Base-by-base conservation (phyloP, 1,140 invertebrate species). In the Drosophila pandora region DNA sequence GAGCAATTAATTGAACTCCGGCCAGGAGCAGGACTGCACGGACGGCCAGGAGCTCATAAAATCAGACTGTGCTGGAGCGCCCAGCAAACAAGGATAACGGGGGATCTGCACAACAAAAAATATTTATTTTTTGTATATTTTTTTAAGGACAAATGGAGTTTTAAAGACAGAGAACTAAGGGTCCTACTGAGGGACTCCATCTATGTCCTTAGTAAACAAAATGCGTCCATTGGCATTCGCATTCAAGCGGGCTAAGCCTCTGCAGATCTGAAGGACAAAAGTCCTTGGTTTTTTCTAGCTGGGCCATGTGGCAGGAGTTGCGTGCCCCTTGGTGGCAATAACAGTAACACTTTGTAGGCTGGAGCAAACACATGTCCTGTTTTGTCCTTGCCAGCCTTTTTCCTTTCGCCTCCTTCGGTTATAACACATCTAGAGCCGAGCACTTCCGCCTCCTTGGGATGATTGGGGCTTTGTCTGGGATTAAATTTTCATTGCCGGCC, bases 1-100 rank as follows among this genome's bases (percentile, higher is more conserved):
- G 58, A 65, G 63, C 70, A 79, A 80, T 80, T 79, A 80, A 80
- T 80, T 80, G 77, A 80, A 79, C 77, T 75, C 45, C 59, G 30
- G 45, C 10, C 47, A 32, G 10, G 47, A 45, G 30, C 17, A 28
- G 22, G 23, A 34, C 37, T 49, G 4, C 45, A 12, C 25, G 23
- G 30, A 39, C 23, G 45, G 23, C 59, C 45, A 32, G 21, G 21
- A 62, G 41, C 65, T 67, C 65, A 69, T 69, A 67, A 69, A 69
- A 67, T 55, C 39, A 22, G 17, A 22, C 43, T 22, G 21, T 21
- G 7, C 43, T 3, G 43, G 43, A 37, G 34, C 10, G 34, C 4
- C 7, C 2, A 10, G 21, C 43, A 47, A 23, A 23, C 43, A 47
- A 47, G 41, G 13, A 45, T 45, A 21, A 45, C 21, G 5, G 17